phyloP scores from a whole-genome alignment of 2,113 vertebrate genomes.

The Sphyrna mokarran region DNA sequence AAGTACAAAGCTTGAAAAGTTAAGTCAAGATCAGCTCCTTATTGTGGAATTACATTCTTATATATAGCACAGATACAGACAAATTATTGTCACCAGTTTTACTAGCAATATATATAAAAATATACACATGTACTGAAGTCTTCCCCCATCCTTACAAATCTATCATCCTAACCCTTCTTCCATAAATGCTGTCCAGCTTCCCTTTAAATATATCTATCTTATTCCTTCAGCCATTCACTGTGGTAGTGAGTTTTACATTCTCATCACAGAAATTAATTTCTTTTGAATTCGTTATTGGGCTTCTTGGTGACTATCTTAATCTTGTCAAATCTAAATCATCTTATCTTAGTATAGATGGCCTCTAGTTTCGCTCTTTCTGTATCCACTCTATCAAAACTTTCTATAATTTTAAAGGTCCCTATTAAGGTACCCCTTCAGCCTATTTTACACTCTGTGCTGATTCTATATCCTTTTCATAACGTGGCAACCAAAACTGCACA shows the following conservation, averaged over 20 bases:
- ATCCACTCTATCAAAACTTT: no score
- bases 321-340: no score
- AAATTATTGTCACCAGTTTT: background rate
- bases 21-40: background rate
- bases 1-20: background rate
- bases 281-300: background rate
- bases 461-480: background rate
- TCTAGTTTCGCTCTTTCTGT: background rate
- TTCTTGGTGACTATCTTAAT: background rate
- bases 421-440: no score
- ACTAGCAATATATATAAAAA: background rate
- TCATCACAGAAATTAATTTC: background rate
- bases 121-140: background rate
- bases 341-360: background rate
- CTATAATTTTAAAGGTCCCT: no score
- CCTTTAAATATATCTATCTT: background rate
- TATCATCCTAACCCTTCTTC: background rate
- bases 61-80: background rate
- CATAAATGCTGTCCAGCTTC: background rate
- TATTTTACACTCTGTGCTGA: no score
- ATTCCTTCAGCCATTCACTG: background rate
- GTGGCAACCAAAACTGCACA: background rate
- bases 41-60: background rate
- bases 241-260: background rate
- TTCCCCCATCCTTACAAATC: background rate